Base-by-base conservation (phyloP, 2,797 vertebrate genomes). In the Sebastes melanostomus region DNA sequence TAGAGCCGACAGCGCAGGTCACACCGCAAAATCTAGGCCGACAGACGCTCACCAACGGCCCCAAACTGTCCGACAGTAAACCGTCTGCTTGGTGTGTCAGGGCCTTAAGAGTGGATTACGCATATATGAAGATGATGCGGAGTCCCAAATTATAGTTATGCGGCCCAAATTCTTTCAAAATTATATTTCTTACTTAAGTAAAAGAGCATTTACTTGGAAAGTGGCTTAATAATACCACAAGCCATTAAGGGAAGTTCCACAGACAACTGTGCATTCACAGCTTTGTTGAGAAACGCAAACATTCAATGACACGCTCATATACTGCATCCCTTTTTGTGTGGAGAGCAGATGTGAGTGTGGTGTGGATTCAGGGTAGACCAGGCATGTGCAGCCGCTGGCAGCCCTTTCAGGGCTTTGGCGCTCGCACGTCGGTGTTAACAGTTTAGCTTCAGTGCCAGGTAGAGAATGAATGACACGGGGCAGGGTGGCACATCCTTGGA, bases 401-500 rank as follows among this genome's bases (percentile, higher is more conserved):
- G 75, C 78, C 82, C 87, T 79, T 78, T 16, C 18, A 77, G 85
- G 83, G 78, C 72, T 63, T 70, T 66, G 86, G 81, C 73, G n/a
- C 91, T 94, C 85, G 61, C 92, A 90, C 86, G 18, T 86, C 61
- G 59, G 85, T 91, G 92, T 94, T 92, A 94, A 93, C 92, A 88
- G 92, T 93, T 94, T 90, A 90, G 86, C 93, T 92, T 79, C 83
- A 38, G 85, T 93, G 91, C 93, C 89, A 93, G 90, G 89, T 92
- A 82, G 80, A 89, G 86, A 89, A 85, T 90, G 90, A 93, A 88
- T 89, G 90, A 91, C 88, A 91, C 75, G 76, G 88, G 91, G 91
- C 89, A 91, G 86, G 93, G 91, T 93, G 91, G 92, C 94, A 93
- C 88, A 88, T 95, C 93, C 91, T 87, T 82, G 86, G 92, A 92